Conservation (phyloP, 2,113 vertebrate genomes). For the Nanorana parkeri region DNA sequence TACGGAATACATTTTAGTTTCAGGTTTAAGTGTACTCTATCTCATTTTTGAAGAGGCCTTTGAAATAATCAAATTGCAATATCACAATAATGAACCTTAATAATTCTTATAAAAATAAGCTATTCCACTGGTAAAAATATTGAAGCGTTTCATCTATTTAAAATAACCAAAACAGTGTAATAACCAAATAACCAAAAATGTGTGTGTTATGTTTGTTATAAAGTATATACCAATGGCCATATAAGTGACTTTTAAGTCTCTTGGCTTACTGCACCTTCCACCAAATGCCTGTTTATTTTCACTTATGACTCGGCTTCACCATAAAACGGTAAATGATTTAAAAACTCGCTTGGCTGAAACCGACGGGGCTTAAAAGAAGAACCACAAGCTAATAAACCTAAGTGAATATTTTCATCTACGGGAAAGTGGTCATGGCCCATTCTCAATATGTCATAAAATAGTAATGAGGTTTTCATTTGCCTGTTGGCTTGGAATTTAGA, state of each 20-base stretch:
- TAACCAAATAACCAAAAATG: too few relatives aligned
- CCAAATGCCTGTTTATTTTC: constrained; percentile 16
- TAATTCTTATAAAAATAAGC: too few relatives aligned
- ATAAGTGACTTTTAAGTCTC: not conserved
- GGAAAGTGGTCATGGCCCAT: constrained; percentile 47
- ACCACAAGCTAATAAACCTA: constrained; percentile 44
- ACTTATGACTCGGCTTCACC: constrained; percentile 3
- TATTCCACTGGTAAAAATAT: too few relatives aligned
- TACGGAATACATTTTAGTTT: too few relatives aligned
- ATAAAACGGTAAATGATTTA: constrained; percentile 15
- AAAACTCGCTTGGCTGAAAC: constrained; percentile 28
- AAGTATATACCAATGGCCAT: too few relatives aligned
- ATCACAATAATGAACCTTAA: too few relatives aligned
- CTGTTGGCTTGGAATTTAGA: constrained; percentile 36
- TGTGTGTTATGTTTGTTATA: too few relatives aligned
- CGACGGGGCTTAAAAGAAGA: constrained; percentile 11
- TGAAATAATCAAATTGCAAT: too few relatives aligned
- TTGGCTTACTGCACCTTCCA: not conserved
- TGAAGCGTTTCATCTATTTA: too few relatives aligned
- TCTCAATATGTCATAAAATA: constrained; percentile 46
- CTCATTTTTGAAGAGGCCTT: too few relatives aligned
- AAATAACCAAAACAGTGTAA: too few relatives aligned
- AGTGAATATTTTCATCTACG: constrained; percentile 51
- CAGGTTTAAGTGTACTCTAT: too few relatives aligned
- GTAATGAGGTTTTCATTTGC: constrained; percentile 49